Evolutionary conservation across 2,888 invertebrate species (phyloP), one percentile per base, ranked within the genome.

Genomic region (Pegoplata infirma): DNA sequence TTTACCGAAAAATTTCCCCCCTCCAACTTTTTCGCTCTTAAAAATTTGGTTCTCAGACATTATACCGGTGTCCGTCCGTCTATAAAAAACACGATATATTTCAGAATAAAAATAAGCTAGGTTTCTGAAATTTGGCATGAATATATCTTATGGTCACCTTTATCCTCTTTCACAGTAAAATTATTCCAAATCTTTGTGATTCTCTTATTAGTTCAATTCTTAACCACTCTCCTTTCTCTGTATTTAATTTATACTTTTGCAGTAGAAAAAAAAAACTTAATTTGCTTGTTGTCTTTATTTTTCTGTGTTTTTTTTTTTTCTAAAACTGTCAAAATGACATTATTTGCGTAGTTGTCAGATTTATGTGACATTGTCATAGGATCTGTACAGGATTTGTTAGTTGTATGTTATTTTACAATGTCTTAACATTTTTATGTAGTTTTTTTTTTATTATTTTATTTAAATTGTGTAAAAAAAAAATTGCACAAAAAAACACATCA

Each of bases 301-400:
- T 36, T 21, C 19, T 5, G 17, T 3, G 49, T 66, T 59, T 47
- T 19, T 25, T 55, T 47, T 59, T 53, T 36, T 49, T 56, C 63
- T 69, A 55, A 53, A 69, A 74, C 73, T 78, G 78, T 74, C 78
- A 78, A 78, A 78, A 71, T 79, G 75, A 79, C 79, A 79, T 75
- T 79, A 75, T 79, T 81, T 81, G 81, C 83, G 82, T 82, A 82
- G 81, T 80, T 82, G 82, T 82, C 82, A 81, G 81, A 82, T 82
- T 82, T 83, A 81, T 82, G 80, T 81, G 76, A 76, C 78, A 69
- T 53, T 79, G 79, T 79, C 79, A 75, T 66, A 75, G 56, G 67
- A 79, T 79, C 75, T 75, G 79, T 72, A 67, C 46, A 75, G 75
- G 71, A 71, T 75, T 73, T 79, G 75, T 79, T 75, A 56, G 64